phyloP scores from a whole-genome alignment of 2,113 vertebrate species.

The Hypomesus transpacificus region DNA sequence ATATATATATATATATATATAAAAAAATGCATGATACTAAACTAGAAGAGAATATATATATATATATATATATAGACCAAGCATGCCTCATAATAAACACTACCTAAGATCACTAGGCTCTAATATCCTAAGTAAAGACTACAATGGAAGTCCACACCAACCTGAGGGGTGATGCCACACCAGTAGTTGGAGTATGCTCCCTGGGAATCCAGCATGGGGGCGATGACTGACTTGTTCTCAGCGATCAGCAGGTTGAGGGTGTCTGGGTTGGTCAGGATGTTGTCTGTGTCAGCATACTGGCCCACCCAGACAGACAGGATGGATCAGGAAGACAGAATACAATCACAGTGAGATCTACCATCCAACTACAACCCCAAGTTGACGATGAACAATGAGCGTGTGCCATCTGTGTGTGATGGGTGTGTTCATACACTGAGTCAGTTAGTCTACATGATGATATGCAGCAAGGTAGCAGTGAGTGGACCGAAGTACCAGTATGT shows the following conservation, averaged over 20 bases:
- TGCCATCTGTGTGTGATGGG: background rate
- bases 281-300: constrained; percentile 90
- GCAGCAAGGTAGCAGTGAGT: no score
- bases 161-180: constrained; percentile 98
- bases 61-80: no score
- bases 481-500: constrained; percentile 81
- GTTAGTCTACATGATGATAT: no score
- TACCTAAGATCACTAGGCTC: background rate
- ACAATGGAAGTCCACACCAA: constrained; percentile 37
- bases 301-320: constrained; percentile 5
- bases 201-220: constrained; percentile 93
- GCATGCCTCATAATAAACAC: background rate
- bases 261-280: constrained; percentile 88
- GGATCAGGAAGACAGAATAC: background rate
- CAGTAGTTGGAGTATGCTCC: constrained; percentile 97
- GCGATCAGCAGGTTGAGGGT: constrained; percentile 81
- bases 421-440: background rate
- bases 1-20: no score
- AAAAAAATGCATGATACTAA: no score
- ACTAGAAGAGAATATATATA: no score
- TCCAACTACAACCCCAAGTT: no score
- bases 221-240: constrained; percentile 83
- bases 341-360: background rate
- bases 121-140: background rate
- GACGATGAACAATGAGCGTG: no score